Evolutionary conservation across 2,888 invertebrate species (phyloP).

Genomic region (Drosophila vallismaia): DNA sequence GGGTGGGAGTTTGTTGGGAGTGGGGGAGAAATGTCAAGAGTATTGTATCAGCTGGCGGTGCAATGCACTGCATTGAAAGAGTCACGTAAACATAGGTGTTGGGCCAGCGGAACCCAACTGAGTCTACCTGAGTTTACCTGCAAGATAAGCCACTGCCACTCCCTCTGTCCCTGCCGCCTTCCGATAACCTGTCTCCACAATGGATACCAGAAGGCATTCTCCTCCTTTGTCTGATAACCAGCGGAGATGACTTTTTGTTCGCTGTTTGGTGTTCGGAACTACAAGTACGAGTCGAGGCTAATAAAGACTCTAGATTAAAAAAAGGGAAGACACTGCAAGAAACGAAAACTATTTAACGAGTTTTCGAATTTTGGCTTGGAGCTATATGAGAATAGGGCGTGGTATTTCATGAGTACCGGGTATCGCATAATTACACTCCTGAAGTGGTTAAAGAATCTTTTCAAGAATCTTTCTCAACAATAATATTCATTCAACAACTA

Average conservation of each 20-base stretch:
- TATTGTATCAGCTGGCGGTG: constrained; percentile 27
- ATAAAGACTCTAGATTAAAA: not conserved
- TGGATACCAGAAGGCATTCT: not conserved
- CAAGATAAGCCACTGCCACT: not conserved
- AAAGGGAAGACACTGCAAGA: not conserved
- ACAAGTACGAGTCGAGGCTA: not conserved
- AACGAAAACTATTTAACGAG: not conserved
- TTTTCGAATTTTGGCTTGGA: too few species aligned
- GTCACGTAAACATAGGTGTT: constrained; percentile 11
- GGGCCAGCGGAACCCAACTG: constrained; percentile 9
- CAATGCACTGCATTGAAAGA: constrained; percentile 26
- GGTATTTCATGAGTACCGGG: too few species aligned
- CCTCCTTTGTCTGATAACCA: not conserved
- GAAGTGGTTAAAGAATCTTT: too few species aligned
- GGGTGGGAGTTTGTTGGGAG: too few species aligned
- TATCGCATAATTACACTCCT: too few species aligned
- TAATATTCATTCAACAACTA: too few species aligned
- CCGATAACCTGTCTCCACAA: not conserved
- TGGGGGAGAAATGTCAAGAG: too few species aligned
- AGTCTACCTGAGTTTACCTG: not conserved
- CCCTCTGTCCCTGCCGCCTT: not conserved
- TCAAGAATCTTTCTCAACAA: too few species aligned
- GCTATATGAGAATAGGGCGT: too few species aligned
- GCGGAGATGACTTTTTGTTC: not conserved
- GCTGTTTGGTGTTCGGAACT: not conserved